Conservation (phyloP, 2,888 invertebrate species). For the Hedychridium roseum region DNA sequence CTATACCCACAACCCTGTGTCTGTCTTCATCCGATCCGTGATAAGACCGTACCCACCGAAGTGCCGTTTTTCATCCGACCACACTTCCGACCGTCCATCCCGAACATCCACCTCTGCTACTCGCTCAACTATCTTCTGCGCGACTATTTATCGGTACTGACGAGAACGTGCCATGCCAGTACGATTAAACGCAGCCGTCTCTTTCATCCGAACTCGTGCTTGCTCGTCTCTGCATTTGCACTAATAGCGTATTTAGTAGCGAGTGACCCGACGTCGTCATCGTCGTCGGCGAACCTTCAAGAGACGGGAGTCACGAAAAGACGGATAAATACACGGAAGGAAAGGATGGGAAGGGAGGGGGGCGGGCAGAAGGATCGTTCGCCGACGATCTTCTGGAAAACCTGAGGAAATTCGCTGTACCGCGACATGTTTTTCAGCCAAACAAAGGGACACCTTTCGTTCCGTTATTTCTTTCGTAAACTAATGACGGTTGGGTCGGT, state of each 20-base stretch:
- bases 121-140: constrained; percentile 16
- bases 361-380: constrained; percentile 1
- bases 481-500: constrained; percentile 24
- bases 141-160: too few relatives aligned
- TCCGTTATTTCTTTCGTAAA: constrained; percentile 23
- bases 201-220: too few relatives aligned
- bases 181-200: too few relatives aligned
- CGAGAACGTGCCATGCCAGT: too few relatives aligned
- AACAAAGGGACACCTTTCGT: constrained; percentile 27
- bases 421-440: too few relatives aligned
- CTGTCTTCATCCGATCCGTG: constrained; percentile 45
- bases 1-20: constrained; percentile 39
- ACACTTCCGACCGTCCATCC: constrained; percentile 16
- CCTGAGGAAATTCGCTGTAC: constrained; percentile 9
- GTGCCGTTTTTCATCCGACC: constrained; percentile 13
- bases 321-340: too few relatives aligned
- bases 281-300: too few relatives aligned
- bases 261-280: too few relatives aligned
- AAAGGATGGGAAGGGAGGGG: neutral
- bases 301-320: too few relatives aligned
- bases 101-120: constrained; percentile 11
- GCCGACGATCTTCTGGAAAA: constrained; percentile 12
- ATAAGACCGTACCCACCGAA: constrained; percentile 37
- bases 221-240: too few relatives aligned
- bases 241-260: too few relatives aligned